Base-by-base conservation (phyloP, 2,113 vertebrate genomes). In the Daboia siamensis region DNA sequence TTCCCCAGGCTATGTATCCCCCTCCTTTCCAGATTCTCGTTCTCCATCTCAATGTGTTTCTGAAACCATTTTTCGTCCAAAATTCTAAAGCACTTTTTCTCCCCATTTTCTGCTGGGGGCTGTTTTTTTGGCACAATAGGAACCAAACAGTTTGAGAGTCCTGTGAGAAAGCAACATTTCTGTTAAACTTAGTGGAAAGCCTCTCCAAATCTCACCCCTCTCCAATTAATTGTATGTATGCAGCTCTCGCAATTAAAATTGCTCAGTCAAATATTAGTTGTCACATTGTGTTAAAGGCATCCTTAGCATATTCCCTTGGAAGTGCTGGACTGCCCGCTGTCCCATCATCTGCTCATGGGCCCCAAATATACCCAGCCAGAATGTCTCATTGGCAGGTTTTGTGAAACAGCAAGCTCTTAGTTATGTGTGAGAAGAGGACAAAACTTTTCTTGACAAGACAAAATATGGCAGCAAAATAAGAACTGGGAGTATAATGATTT, bases 221-320 rank as follows among this genome's bases (percentile, higher is more conserved):
- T 33, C 33, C 74, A 80, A 80, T 80, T 80, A 44, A 33, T 80
- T 94, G 5, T 88, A 91, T 93, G 93, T 87, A 91, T 85, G 89
- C 94, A 93, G 95, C 95, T 95, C 97, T 95, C 95, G 96, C 97
- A 98, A 98, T 98, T 98, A 98, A 97, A 98, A 96, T 95, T 96
- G 97, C 97, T 97, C 97, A 93, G 96, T 98, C 97, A 97, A 97
- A 97, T 97, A 97, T 97, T 97, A 97, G 97, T 98, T 98, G 98
- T 98, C 98, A 98, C 97, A 97, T 97, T 97, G 97, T 97, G 97
- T 98, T 98, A 98, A 97, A 97, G 97, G 97, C 96, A 97, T 97
- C 97, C 97, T 96, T 95, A 95, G 97, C 96, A 96, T 96, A 88
- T 74, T 97, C 23, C 95, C 9, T 55, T 95, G 97, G 97, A 98